Conservation (phyloP, 2,797 vertebrate genomes). For the Spinibarbus caldwelli region DNA sequence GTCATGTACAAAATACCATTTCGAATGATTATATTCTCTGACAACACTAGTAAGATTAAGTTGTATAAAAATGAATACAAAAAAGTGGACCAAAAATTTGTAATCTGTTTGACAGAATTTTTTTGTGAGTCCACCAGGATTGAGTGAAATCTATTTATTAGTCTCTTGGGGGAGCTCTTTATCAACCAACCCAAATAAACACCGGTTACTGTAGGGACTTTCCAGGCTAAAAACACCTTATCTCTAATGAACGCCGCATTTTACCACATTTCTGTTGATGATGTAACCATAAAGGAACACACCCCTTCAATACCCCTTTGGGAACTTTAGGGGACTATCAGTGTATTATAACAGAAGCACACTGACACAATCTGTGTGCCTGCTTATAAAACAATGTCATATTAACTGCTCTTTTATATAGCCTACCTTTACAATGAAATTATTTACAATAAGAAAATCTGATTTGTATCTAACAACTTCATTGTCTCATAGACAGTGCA, state of each 20-base stretch:
- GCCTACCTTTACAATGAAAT: background rate
- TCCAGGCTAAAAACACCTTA: background rate
- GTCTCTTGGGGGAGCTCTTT: slow-evolving; percentile 21
- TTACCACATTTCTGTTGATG: background rate
- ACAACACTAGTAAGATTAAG: too few species aligned
- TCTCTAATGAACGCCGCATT: background rate
- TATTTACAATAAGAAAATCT: background rate
- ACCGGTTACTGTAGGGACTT: background rate
- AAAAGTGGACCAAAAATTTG: too few species aligned
- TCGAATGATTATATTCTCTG: background rate
- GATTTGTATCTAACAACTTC: background rate
- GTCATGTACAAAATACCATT: background rate
- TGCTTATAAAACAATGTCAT: background rate
- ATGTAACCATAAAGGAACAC: background rate
- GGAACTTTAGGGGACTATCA: slow-evolving; percentile 33
- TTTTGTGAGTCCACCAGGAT: too few species aligned
- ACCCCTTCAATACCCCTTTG: background rate
- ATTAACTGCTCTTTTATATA: background rate
- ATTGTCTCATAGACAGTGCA: background rate
- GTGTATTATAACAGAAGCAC: background rate
- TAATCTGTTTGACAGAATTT: too few species aligned
- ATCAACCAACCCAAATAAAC: background rate
- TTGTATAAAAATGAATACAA: too few species aligned
- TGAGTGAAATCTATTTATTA: background rate
- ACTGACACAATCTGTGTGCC: background rate